A percentile compares a stretch with the other conserved stretches of the same genome.
Conservation (phyloP, 2,888 invertebrate genomes). For the Cosmopolites sordidus region DNA sequence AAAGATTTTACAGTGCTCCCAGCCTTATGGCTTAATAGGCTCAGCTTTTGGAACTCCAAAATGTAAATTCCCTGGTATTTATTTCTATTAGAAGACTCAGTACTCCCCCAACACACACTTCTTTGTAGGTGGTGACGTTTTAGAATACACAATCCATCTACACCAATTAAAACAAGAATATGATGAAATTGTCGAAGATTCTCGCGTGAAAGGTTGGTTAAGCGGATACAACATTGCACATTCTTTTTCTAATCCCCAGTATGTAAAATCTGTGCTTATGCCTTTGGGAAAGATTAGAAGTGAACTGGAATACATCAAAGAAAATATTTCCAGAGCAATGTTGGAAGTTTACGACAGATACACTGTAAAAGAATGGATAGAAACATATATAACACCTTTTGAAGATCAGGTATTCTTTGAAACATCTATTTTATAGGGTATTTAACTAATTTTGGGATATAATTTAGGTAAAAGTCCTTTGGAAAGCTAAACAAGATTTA, state of each 20-base stretch:
- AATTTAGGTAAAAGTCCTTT: slow-evolving; percentile 34
- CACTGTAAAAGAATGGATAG: slow-evolving; percentile 60
- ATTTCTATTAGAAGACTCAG: not conserved
- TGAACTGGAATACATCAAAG: slow-evolving; percentile 50
- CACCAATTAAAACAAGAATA: slow-evolving; percentile 53
- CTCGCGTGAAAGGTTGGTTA: slow-evolving; percentile 55
- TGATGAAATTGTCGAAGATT: slow-evolving; percentile 47
- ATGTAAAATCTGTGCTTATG: slow-evolving; percentile 55
- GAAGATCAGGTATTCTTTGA: slow-evolving; percentile 51
- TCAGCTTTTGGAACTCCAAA: slow-evolving; percentile 40
- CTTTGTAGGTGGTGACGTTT: slow-evolving; percentile 38
- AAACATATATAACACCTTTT: slow-evolving; percentile 51
- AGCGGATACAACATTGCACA: slow-evolving; percentile 63
- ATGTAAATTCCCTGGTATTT: slow-evolving; percentile 40
- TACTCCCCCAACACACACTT: not conserved
- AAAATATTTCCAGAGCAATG: slow-evolving; percentile 53
- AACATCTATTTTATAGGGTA: too few species aligned
- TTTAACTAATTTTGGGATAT: too few species aligned
- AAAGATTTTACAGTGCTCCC: slow-evolving; percentile 39
- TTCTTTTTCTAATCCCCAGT: slow-evolving; percentile 60
- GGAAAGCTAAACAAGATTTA: slow-evolving; percentile 50
- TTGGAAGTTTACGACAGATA: slow-evolving; percentile 56
- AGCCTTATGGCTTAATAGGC: slow-evolving; percentile 42
- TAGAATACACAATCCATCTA: slow-evolving; percentile 46
- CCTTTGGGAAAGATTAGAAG: slow-evolving; percentile 53